Base-by-base conservation (phyloP, 2,113 vertebrate genomes). In the Ranitomeya imitator region DNA sequence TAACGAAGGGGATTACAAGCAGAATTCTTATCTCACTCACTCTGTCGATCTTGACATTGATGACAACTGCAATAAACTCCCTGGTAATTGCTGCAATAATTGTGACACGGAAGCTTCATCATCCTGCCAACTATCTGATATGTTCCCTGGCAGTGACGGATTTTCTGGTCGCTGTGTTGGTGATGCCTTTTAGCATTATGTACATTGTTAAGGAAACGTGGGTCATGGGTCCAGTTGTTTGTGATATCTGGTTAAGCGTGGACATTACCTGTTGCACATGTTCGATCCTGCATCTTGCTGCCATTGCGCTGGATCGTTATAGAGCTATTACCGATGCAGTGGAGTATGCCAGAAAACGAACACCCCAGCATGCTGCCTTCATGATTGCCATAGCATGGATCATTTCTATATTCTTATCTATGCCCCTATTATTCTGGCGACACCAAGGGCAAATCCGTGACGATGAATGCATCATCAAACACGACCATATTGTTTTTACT, bases 161-260 rank as follows among this genome's bases (percentile, higher is more conserved):
- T 93, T 97, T 99, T 88, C 96, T 99, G 81, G 98, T 99, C 87
- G 98, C 98, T 18, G 94, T 99, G 74, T 91, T 99, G 86, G 98
- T 99, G 91, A 99, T 99, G 98, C 98, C 98, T 85, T 98, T 99
- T 94, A 98, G 97, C 89, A 99, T 99, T 18, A 93, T 98, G 85
- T 99, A 99, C 90, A 99, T 99, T 57, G 94, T 97, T 85, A 97
- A 96, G 90, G 96, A 99, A 91, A 96, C 93, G 13, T 99, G 98
- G 98, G 93, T 97, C 71, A 98, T 99, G 97, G 98, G 98, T 2
- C 95, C 97, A 91, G 95, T 96, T 79, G 94, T 97, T 90, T 99
- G 98, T 86, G 97, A 98, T 91, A 94, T 99, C 69, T 99, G 97
- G 97, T 92, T 99, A 87, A 97, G 97, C 0, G 95, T 99, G 83